Evolutionary conservation across 2,888 invertebrate genomes (phyloP).

Genomic region (Lordiphosa fenestrarum): DNA sequence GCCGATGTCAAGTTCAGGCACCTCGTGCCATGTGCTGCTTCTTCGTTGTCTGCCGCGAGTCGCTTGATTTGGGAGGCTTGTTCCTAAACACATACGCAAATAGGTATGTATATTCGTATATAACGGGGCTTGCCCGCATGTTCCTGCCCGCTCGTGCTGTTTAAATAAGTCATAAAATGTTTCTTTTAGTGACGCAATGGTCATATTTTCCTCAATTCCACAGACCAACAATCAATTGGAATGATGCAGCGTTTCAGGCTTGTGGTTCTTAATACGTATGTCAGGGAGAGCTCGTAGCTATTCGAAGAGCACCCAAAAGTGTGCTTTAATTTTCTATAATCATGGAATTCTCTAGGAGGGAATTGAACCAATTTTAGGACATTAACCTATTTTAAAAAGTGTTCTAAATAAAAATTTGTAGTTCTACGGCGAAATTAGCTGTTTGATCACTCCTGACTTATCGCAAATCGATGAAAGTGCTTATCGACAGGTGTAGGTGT

Average conservation of each 20-base stretch:
- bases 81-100: constrained; percentile 15
- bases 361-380: too few species aligned
- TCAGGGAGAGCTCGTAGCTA: constrained; percentile 15
- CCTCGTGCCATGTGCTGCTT: constrained; percentile 10
- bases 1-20: constrained; percentile 54
- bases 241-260: constrained; percentile 11
- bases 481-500: too few species aligned
- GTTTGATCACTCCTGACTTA: too few species aligned
- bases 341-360: too few species aligned
- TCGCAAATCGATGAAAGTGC: too few species aligned
- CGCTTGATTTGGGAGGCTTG: constrained; percentile 28
- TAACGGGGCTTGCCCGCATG: constrained; percentile 18
- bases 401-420: neutral
- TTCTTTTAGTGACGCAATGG: constrained; percentile 32
- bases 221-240: constrained; percentile 38
- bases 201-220: constrained; percentile 33
- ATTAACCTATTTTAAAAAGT: neutral
- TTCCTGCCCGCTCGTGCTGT: constrained; percentile 15
- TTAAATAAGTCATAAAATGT: constrained; percentile 11
- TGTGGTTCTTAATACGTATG: constrained; percentile 10
- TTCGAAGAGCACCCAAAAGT: neutral
- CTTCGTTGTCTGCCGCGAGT: constrained; percentile 1
- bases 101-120: neutral
- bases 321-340: neutral
- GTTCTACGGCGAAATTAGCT: too few species aligned